Percentiles rank a stretch among this genome's conserved stretches.
phyloP scores from a whole-genome alignment of 2,113 vertebrate species.

The Ellobius talpinus region DNA sequence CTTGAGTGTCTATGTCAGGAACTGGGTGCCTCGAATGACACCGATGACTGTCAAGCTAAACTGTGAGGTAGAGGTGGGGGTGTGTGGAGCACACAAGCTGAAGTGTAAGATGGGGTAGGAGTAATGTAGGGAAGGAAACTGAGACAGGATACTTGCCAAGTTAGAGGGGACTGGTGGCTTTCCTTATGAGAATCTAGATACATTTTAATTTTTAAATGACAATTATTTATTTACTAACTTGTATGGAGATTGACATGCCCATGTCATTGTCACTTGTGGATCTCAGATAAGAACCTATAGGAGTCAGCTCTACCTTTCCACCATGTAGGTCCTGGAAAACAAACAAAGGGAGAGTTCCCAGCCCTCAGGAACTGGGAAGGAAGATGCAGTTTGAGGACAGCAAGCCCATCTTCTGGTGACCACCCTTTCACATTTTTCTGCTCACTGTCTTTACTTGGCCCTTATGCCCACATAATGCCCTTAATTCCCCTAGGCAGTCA shows the following conservation, averaged over 20 bases:
- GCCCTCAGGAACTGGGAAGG: background rate
- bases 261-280: background rate
- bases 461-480: background rate
- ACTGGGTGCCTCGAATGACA: too few species aligned
- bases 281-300: background rate
- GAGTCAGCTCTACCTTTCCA: background rate
- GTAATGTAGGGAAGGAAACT: background rate
- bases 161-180: background rate
- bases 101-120: too few species aligned
- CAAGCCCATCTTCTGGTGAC: background rate
- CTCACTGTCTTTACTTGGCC: background rate
- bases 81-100: too few species aligned
- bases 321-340: background rate
- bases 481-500: background rate
- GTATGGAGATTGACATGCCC: background rate
- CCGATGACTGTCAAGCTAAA: too few species aligned
- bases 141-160: background rate
- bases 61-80: too few species aligned
- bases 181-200: background rate
- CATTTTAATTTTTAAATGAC: background rate
- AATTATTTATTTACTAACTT: background rate
- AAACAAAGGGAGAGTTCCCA: background rate
- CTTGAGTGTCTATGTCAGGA: too few species aligned
- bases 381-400: background rate
- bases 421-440: background rate